These are phyloP conservation scores for Narcine bancroftii DNA, from an alignment of 2,113 vertebrate species.

Conservation along the genomic window DNA sequence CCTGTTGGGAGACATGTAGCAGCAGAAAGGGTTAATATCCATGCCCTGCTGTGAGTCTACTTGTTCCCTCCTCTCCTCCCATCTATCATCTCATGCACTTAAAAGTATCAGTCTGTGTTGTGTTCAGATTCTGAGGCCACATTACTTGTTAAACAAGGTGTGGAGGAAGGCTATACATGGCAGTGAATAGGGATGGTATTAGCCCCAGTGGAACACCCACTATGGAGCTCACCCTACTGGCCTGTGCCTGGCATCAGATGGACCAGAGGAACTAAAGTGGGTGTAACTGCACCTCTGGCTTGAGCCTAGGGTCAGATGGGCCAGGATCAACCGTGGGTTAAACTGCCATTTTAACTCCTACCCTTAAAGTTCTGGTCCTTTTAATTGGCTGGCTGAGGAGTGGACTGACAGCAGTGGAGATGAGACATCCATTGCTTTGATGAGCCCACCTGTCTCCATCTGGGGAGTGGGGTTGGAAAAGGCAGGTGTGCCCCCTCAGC, in stretches of 20 bases:
- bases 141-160: not conserved
- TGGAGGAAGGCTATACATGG: not conserved
- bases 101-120: too few species aligned
- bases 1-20: too few species aligned
- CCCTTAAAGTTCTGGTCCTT: not conserved
- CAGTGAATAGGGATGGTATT: not conserved
- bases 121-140: not conserved
- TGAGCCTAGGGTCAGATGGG: not conserved
- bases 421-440: not conserved
- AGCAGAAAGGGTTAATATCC: too few species aligned
- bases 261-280: not conserved
- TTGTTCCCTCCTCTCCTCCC: not conserved
- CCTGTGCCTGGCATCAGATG: not conserved
- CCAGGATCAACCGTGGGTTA: not conserved
- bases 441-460: not conserved
- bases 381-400: not conserved
- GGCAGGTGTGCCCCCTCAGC: not conserved
- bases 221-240: not conserved
- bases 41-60: not conserved
- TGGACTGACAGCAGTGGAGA: too few species aligned
- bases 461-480: not conserved
- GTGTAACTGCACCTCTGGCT: too few species aligned
- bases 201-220: not conserved
- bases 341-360: not conserved
- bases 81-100: not conserved